Percentiles rank a stretch among this genome's conserved stretches.
These are phyloP conservation scores for Zophobas morio DNA, from an alignment of 1,140 invertebrate species.

Conservation along the genomic window DNA sequence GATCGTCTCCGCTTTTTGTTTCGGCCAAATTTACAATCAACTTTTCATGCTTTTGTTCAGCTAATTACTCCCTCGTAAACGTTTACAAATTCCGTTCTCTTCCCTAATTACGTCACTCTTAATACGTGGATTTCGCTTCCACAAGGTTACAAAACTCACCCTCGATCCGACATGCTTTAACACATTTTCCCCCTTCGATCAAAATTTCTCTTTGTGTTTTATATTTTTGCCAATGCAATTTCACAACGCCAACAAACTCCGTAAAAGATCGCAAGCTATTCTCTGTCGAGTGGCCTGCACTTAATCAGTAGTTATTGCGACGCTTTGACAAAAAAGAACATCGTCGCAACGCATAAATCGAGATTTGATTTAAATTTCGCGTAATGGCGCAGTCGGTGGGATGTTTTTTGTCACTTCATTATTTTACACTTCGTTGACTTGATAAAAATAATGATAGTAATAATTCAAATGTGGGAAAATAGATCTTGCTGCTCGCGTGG, in stretches of 20 bases:
- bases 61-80: constrained; percentile 20
- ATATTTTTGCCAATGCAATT: constrained; percentile 9
- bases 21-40: constrained; percentile 37
- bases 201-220: constrained; percentile 20
- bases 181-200: not conserved
- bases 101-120: not conserved
- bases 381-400: no score
- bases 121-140: not conserved
- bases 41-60: constrained; percentile 19
- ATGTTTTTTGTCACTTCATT: no score
- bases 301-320: no score
- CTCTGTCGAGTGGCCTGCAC: no score
- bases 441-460: no score
- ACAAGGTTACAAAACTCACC: no score
- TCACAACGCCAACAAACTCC: not conserved
- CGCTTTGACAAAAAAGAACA: no score
- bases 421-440: no score
- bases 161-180: not conserved
- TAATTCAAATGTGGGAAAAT: no score
- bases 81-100: constrained; percentile 14
- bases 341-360: no score
- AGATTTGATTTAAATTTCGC: no score
- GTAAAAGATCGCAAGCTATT: not conserved
- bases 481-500: no score
- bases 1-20: constrained; percentile 36